Evolutionary conservation across 2,888 invertebrate species (phyloP).

Genomic region (Dinocampus coccinellae): DNA sequence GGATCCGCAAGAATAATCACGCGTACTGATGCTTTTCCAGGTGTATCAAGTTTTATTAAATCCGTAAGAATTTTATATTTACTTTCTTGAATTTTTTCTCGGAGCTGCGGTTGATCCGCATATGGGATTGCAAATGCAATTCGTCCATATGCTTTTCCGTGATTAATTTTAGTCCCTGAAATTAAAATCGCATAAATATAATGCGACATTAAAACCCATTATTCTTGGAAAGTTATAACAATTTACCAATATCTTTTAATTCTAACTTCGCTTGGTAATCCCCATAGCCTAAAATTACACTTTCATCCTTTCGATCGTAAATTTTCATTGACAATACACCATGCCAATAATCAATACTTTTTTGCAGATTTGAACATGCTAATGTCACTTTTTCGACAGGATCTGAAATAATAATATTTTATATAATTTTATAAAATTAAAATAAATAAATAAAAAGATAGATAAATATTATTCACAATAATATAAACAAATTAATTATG

Average conservation of each 20-base stretch:
- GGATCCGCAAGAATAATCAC: constrained; percentile 98
- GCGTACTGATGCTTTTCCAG: constrained; percentile 95
- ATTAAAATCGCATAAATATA: constrained; percentile 7
- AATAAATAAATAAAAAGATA: constrained; percentile 45
- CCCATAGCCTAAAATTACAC: constrained; percentile 78
- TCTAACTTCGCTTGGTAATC: constrained; percentile 83
- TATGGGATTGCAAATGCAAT: constrained; percentile 94
- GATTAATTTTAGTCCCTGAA: constrained; percentile 78
- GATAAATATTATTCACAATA: neutral
- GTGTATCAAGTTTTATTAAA: constrained; percentile 92
- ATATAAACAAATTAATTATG: no score
- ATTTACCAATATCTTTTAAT: constrained; percentile 78
- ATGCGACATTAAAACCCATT: constrained; percentile 19
- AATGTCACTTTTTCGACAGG: constrained; percentile 86
- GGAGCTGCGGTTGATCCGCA: constrained; percentile 81
- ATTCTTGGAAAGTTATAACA: constrained; percentile 19
- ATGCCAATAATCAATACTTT: constrained; percentile 88
- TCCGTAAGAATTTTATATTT: constrained; percentile 87
- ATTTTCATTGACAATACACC: constrained; percentile 82
- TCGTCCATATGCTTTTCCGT: constrained; percentile 92
- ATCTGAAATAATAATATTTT: constrained; percentile 71
- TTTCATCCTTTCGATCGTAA: constrained; percentile 75
- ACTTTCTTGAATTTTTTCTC: constrained; percentile 79
- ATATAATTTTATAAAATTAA: no score
- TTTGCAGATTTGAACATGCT: constrained; percentile 81